Conservation (phyloP, 2,888 invertebrate species). For the Agonopterix arenella region DNA sequence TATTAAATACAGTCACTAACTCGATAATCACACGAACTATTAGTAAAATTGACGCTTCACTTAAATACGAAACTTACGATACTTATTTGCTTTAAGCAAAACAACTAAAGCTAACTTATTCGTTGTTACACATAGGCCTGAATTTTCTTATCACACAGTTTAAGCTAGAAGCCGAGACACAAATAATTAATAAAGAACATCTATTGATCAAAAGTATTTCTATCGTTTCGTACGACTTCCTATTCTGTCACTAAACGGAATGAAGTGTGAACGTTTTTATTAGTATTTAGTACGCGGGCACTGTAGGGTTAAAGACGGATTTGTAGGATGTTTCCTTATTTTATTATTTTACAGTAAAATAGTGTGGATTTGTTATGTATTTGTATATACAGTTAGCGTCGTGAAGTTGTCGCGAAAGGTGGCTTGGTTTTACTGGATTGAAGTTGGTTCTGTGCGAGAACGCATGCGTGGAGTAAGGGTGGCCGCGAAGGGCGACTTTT, state of each 20-base stretch:
- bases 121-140: constrained; percentile 45
- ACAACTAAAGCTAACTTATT: constrained; percentile 36
- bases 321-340: constrained; percentile 49
- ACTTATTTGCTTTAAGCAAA: constrained; percentile 11
- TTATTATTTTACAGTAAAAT: constrained; percentile 48
- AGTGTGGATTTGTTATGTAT: constrained; percentile 64
- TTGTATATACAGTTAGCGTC: constrained; percentile 46
- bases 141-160: constrained; percentile 35
- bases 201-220: constrained; percentile 66
- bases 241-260: constrained; percentile 12
- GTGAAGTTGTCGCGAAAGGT: constrained; percentile 62
- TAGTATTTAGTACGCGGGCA: constrained; percentile 6
- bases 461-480: constrained; percentile 68
- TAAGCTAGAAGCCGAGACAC: constrained; percentile 49
- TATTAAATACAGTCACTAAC: constrained; percentile 35
- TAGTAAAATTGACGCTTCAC: constrained; percentile 22
- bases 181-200: constrained; percentile 68
- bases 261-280: constrained; percentile 16
- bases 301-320: constrained; percentile 51
- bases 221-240: constrained; percentile 10
- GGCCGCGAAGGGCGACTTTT: constrained; percentile 44
- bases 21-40: constrained; percentile 14
- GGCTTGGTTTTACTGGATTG: constrained; percentile 56
- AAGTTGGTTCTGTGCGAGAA: constrained; percentile 38
- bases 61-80: constrained; percentile 25